phyloP scores from a whole-genome alignment of 2,888 invertebrate genomes.

The Chironomus tentans region DNA sequence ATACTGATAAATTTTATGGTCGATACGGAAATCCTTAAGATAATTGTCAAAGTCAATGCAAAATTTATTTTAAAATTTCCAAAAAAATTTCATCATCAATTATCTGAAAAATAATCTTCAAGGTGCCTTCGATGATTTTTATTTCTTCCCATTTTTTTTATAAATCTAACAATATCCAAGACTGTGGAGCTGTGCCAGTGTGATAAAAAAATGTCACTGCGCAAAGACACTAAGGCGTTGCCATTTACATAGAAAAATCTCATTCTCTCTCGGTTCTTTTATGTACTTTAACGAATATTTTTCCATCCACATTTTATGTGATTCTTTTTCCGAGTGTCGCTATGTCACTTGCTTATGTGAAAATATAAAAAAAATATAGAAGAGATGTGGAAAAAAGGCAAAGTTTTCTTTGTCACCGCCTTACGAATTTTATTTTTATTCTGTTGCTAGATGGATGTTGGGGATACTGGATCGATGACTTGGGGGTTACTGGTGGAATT shows the following conservation, averaged over 20 bases:
- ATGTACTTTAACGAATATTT: background rate
- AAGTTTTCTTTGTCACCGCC: background rate
- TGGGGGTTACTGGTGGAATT: no score
- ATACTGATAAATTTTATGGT: no score
- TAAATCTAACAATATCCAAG: background rate
- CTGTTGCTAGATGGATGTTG: background rate
- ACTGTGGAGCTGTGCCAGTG: background rate
- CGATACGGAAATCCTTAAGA: no score
- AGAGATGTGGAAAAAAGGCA: no score
- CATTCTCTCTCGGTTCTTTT: background rate
- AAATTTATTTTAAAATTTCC: no score
- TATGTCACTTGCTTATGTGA: background rate
- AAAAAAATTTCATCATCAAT: no score
- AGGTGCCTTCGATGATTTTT: no score
- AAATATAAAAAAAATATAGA: background rate
- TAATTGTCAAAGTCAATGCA: no score
- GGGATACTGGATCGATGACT: no score
- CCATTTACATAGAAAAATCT: conserved; percentile 13
- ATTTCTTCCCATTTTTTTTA: background rate
- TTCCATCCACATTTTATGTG: background rate
- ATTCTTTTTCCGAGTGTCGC: background rate
- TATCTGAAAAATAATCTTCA: no score
- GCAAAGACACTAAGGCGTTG: conserved; percentile 21
- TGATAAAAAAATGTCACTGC: conserved; percentile 20
- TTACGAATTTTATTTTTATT: background rate